Percentiles rank a stretch among this genome's conserved stretches.
Conservation (phyloP, 2,888 invertebrate genomes). For the Eustalomyia histrio region DNA sequence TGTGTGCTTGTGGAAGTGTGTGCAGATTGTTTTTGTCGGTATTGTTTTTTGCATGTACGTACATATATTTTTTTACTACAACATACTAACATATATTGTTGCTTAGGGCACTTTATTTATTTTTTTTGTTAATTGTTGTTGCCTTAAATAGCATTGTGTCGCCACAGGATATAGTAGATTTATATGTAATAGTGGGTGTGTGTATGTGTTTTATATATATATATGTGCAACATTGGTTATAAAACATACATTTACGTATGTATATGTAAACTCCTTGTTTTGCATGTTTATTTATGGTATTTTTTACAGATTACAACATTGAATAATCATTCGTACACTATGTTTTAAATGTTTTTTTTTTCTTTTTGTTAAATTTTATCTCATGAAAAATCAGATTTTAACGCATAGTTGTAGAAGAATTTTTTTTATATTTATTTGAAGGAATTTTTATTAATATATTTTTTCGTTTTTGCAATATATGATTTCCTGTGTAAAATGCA, state of each 20-base stretch:
- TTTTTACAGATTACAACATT: conserved; percentile 45
- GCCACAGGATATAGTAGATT: conserved; percentile 53
- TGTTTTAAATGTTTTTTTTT: neutral
- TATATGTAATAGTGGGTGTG: neutral
- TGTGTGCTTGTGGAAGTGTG: conserved; percentile 17
- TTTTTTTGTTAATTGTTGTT: conserved; percentile 56
- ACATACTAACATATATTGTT: conserved; percentile 26
- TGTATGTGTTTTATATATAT: neutral
- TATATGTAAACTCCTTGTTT: neutral
- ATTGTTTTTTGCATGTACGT: neutral
- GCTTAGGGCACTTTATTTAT: conserved; percentile 56
- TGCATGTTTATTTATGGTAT: conserved; percentile 36
- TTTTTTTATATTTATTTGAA: no score
- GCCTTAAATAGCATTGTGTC: conserved; percentile 61
- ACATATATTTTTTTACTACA: neutral
- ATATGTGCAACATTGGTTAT: neutral
- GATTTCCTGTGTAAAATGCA: no score
- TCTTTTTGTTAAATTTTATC: no score
- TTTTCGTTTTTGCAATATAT: no score
- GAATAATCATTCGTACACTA: conserved; percentile 37
- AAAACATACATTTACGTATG: conserved; percentile 1
- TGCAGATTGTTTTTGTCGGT: conserved; percentile 6
- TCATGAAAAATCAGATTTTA: no score
- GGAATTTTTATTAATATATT: no score
- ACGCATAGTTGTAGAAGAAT: no score